phyloP scores from a whole-genome alignment of 2,888 invertebrate genomes.

The Athetis lepigone region DNA sequence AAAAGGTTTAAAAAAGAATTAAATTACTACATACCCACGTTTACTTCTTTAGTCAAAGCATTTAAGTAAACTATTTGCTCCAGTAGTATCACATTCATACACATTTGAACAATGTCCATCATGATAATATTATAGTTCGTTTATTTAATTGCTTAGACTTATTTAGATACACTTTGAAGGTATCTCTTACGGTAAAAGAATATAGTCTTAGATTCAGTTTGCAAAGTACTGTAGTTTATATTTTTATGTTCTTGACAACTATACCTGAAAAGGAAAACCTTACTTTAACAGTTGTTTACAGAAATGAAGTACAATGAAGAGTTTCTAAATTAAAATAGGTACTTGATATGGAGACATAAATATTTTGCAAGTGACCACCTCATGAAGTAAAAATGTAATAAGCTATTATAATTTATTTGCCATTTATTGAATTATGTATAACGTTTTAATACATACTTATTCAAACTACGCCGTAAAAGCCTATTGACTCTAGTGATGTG shows the following conservation, averaged over 20 bases:
- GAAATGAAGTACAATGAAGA: background rate
- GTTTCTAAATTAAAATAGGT: background rate
- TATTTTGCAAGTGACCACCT: too few species aligned
- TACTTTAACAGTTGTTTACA: background rate
- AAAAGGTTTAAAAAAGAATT: too few species aligned
- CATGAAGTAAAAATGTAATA: too few species aligned
- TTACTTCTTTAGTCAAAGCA: background rate
- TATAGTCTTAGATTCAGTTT: background rate
- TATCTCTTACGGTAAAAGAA: background rate
- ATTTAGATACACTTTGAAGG: too few species aligned
- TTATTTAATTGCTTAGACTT: too few species aligned
- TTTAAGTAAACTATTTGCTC: background rate
- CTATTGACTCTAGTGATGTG: constrained; percentile 8
- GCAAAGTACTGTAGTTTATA: background rate
- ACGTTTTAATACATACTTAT: constrained; percentile 23
- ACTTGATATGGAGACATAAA: too few species aligned
- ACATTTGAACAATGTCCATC: background rate
- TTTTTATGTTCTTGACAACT: background rate
- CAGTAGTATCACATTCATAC: background rate
- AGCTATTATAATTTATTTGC: too few species aligned
- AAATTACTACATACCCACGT: constrained; percentile 24
- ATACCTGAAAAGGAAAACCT: background rate
- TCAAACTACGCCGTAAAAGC: constrained; percentile 26
- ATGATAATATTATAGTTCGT: background rate
- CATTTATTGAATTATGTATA: too few species aligned